Evolutionary conservation across 35 echinoderm and acorn worm genomes (phyloP).

Genomic region (Holothuria glaberrima): DNA sequence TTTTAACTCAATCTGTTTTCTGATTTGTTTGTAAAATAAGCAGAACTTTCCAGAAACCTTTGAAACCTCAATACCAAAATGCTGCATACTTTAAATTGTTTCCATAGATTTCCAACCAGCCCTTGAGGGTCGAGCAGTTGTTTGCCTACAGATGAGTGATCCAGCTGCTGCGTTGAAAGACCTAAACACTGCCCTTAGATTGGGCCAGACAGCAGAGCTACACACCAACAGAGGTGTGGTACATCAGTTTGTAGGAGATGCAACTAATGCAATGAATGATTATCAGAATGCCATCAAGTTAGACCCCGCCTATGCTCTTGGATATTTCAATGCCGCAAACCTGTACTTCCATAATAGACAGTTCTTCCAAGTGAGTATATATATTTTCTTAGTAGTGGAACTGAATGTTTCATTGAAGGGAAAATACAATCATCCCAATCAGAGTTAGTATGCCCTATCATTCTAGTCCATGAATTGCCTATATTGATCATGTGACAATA

Average conservation of each 20-base stretch:
- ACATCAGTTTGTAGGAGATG: slow-evolving; percentile 89
- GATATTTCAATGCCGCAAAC: slow-evolving; percentile 96
- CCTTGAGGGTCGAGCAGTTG: slow-evolving; percentile 88
- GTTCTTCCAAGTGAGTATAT: slow-evolving; percentile 84
- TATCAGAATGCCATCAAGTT: slow-evolving; percentile 87
- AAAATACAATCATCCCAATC: too few relatives aligned
- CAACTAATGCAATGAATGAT: slow-evolving; percentile 85
- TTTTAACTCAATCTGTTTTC: too few relatives aligned
- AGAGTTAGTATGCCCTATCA: too few relatives aligned
- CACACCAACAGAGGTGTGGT: slow-evolving; percentile 94
- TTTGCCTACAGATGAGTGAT: slow-evolving; percentile 98
- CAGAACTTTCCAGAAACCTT: too few relatives aligned
- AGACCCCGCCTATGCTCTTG: slow-evolving; percentile 81
- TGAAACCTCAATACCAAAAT: too few relatives aligned
- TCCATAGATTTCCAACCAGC: slow-evolving; percentile 85
- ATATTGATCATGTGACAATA: too few relatives aligned
- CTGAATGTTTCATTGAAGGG: too few relatives aligned
- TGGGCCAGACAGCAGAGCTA: slow-evolving; percentile 75
- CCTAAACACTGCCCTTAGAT: slow-evolving; percentile 82
- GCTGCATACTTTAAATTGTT: too few relatives aligned
- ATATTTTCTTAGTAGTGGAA: too few relatives aligned
- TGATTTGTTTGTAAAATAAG: too few relatives aligned
- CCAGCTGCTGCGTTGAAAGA: slow-evolving; percentile 84
- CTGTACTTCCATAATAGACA: slow-evolving; percentile 97
- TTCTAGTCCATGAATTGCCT: too few relatives aligned